Percentiles rank a stretch among this genome's conserved stretches.
Evolutionary conservation across 2,113 vertebrate species (phyloP).

Genomic region (Pyxicephalus adspersus): DNA sequence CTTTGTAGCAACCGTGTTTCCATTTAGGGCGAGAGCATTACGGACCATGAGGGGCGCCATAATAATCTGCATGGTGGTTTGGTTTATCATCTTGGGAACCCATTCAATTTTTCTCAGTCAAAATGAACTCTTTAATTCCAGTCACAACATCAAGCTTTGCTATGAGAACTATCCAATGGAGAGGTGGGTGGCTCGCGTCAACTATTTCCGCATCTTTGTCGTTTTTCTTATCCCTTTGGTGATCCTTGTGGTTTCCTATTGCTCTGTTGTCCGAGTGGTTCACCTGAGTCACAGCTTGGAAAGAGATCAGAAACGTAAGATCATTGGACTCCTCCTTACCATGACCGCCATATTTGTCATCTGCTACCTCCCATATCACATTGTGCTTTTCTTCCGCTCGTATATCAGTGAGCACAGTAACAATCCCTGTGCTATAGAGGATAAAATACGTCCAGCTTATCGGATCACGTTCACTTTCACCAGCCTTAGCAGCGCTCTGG

Average conservation of each 20-base stretch:
- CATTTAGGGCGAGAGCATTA: slow-evolving; percentile 37
- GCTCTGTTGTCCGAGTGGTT: slow-evolving; percentile 34
- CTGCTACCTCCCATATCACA: slow-evolving; percentile 56
- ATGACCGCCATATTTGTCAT: slow-evolving; percentile 56
- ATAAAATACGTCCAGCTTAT: slow-evolving; percentile 47
- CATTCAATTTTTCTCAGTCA: slow-evolving; percentile 30
- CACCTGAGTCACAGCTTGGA: slow-evolving; percentile 35
- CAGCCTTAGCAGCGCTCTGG: slow-evolving; percentile 57
- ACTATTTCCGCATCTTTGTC: slow-evolving; percentile 56
- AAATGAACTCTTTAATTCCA: slow-evolving; percentile 25
- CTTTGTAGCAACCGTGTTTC: slow-evolving; percentile 53
- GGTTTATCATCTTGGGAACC: slow-evolving; percentile 37
- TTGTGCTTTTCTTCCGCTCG: slow-evolving; percentile 54
- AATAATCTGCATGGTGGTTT: slow-evolving; percentile 5
- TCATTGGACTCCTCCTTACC: slow-evolving; percentile 44
- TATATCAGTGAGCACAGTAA: neutral
- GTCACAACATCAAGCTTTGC: slow-evolving; percentile 54
- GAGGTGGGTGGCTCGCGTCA: slow-evolving; percentile 45
- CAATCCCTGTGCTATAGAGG: slow-evolving; percentile 32
- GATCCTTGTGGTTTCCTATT: slow-evolving; percentile 52
- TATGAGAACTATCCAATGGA: slow-evolving; percentile 56
- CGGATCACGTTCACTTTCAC: slow-evolving; percentile 46
- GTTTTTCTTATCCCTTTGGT: slow-evolving; percentile 52
- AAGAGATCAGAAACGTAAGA: slow-evolving; percentile 50
- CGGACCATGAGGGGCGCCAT: slow-evolving; percentile 40